Conservation (phyloP, 2,113 vertebrate species). For the Tupaia tana region DNA sequence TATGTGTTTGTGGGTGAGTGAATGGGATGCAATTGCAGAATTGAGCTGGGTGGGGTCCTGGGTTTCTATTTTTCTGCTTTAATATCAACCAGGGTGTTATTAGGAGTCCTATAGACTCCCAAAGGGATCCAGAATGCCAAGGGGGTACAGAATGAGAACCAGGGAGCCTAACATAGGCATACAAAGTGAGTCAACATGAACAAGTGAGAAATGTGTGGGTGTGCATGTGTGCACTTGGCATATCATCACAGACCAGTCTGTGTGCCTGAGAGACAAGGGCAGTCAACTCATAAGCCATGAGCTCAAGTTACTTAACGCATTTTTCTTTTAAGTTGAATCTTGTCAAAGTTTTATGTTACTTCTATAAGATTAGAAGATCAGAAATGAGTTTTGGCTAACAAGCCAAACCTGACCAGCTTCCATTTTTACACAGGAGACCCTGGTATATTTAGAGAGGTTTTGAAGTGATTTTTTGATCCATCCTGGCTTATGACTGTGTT, state of each 20-base stretch:
- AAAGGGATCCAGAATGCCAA: not conserved
- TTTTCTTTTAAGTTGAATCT: slow-evolving; percentile 2
- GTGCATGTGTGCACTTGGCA: not conserved
- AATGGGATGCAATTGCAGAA: not conserved
- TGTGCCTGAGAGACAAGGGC: not conserved
- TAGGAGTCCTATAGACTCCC: not conserved
- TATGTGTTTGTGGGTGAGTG: not conserved
- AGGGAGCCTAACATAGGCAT: not conserved
- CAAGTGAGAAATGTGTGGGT: not conserved
- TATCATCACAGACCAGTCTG: not conserved
- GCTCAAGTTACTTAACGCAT: not conserved
- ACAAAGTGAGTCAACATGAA: not conserved
- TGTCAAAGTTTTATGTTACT: not conserved
- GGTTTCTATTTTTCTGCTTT: not conserved
- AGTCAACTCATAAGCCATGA: not conserved
- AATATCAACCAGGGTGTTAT: not conserved
- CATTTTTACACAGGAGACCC: not conserved
- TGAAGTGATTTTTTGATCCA: not conserved
- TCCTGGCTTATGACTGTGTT: not conserved
- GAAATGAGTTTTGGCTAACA: not conserved
- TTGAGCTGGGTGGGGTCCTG: not conserved
- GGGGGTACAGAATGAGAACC: not conserved
- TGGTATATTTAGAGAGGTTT: slow-evolving; percentile 1
- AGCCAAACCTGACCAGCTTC: not conserved
- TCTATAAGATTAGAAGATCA: slow-evolving; percentile 20